Evolutionary conservation across 1,140 invertebrate genomes (phyloP), one percentile per base, ranked within the genome.

Genomic region (Physella acuta): DNA sequence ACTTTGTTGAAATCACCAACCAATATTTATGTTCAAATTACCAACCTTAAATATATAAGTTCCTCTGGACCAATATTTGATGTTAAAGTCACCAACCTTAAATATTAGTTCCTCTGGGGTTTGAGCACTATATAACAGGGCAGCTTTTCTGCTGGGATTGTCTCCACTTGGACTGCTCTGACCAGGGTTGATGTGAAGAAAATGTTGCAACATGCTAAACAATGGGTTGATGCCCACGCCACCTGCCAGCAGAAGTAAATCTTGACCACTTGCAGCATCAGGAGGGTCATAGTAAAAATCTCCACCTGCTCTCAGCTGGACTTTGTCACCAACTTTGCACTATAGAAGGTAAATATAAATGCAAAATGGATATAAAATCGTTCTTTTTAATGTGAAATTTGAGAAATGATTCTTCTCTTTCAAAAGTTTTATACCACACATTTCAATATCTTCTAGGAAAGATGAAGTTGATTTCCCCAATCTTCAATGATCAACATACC

Each of bases 161-260:
- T 73, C 30, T 49, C 68, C 53, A 24, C 59, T 44, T 24, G 31
- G 33, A 8, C 44, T n/a, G 30, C 31, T 71, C 62, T 44, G 36
- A 37, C 37, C 36, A 28, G 37, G 26, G 26, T 65, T 72, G 28
- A 82, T 20, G 59, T 81, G 73, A 20, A 72, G 68, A 52, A 80
- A 75, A 71, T 85, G 79, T 51, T 74, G 70, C 0, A 84, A 33
- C 44, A 86, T 86, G 58, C 83, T 83, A 20, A 73, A 74, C 8
- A 85, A 58, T 24, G 85, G 85, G 71, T 86, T 86, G 34, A 86
- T 84, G 24, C 85, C 85, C 51, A 86, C 81, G 8, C 85, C 85
- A 28, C 85, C 85, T 24, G 82, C 85, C 56, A 86, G 71, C n/a
- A 85, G 73, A n/a, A 86, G 53, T 24, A 85, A 62, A 59, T 84